Evolutionary conservation across 2,888 invertebrate species (phyloP), one percentile per base, ranked within the genome.

Genomic region (Pyralis farinalis): DNA sequence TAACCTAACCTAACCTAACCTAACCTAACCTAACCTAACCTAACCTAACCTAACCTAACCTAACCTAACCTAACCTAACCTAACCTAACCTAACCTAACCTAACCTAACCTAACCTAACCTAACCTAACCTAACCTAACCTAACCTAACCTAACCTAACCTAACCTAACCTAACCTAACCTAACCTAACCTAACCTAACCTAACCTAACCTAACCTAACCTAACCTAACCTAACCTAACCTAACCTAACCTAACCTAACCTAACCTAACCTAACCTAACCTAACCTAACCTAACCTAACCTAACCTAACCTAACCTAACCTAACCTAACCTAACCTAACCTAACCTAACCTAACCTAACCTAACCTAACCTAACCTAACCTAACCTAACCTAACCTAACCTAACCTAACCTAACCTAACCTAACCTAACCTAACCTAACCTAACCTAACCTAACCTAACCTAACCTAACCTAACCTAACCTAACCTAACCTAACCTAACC

Each of bases 141-240:
- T 35, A 40, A 40, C 40, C 40, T 42, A 43, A 44, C 44, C 37
- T 43, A 40, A 32, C 35, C 39, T 36, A 39, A 39, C 43, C 39
- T 43, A 38, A 35, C 39, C 43, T 39, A 43, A 43, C 43, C 40
- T 36, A 43, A 43, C 43, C 43, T 39, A 43, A 43, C 43, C 12
- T 20, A 41, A 36, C 36, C 42, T 42, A 42, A 40, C 43, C 43
- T 38, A 38, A 43, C 38, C 43, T 43, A 40, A 40, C 41, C 37
- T 44, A 44, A 37, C 41, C 40, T 44, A 37, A 42, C 42, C 37
- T 34, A 43, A 38, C 38, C 34, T 34, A 43, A 38, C 38, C 34
- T 43, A 43, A 42, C 38, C 43, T 37, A 43, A 38, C 38, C 38
- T 34, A 43, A 39, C 43, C 38, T 38, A 43, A 43, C 38, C 38